Evolutionary conservation across 2,888 invertebrate genomes (phyloP), one percentile per base, ranked within the genome.

Genomic region (Torymus auratus): DNA sequence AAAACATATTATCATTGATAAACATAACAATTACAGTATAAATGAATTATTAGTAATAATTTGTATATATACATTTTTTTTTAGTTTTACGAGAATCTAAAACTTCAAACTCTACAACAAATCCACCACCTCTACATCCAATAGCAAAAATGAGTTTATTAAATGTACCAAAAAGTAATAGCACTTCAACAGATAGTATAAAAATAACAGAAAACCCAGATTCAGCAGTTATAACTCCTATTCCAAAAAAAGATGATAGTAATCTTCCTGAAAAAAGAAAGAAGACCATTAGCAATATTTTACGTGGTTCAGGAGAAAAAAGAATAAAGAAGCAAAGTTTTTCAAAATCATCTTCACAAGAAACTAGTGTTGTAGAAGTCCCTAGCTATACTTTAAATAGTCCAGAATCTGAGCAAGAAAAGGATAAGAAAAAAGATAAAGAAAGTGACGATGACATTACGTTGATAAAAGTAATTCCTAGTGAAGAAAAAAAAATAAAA

Each of bases 171-270:
- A 89, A 89, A 83, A 85, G 84, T 28, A 87, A 85, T 55, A 86
- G 80, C 64, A 89, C 67, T 67, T 71, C 83, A 50, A 72, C 85
- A 11, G 90, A 91, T 28, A 88, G 89, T 78, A 90, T 91, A 83
- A 90, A 91, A 83, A 91, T 91, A 80, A 89, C 89, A 13, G 91
- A 91, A 75, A 90, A 91, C 83, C 88, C 91, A 5, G 91, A 91
- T 84, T 91, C 91, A 0, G 91, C 91, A 50, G 91, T 91, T 2
- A 91, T 91, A 76, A 91, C 91, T 0, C 91, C 90, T 2, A 91
- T 91, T 75, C 90, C 89, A 2, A 90, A 86, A 61, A 88, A 88
- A 62, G 90, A 90, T n/a, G 87, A 88, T 1, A 83, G 72, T 20
- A 83, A 75, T 78, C 86, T 82, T n/a, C 87, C 88, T 2, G 89